Evolutionary conservation across 2,888 invertebrate genomes (phyloP).

Genomic region (Lutraria lutraria): DNA sequence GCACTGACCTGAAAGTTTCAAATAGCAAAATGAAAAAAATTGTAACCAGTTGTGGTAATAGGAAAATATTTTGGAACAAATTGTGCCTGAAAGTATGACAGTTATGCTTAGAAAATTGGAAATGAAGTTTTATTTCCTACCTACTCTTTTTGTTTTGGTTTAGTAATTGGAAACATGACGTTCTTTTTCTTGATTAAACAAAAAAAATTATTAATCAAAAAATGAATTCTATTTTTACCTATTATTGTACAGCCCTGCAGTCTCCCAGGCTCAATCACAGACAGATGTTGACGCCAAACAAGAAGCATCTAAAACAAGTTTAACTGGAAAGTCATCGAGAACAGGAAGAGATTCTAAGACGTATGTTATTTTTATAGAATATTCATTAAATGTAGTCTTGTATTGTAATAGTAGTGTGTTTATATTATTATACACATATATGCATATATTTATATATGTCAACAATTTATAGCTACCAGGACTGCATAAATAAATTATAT

Average conservation of each 20-base stretch:
- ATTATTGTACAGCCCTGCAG: conserved; percentile 64
- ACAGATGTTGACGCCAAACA: conserved; percentile 76
- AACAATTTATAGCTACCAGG: background rate
- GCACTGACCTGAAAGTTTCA: too few species aligned
- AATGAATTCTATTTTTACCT: background rate
- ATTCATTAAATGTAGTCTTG: background rate
- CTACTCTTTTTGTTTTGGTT: too few species aligned
- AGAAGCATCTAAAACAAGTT: conserved; percentile 79
- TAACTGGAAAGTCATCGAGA: conserved; percentile 80
- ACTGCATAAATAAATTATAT: background rate
- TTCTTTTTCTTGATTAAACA: too few species aligned
- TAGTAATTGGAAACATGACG: too few species aligned
- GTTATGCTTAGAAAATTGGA: too few species aligned
- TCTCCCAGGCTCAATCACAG: conserved; percentile 67
- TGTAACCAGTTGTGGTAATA: too few species aligned
- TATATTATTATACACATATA: background rate
- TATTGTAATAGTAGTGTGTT: background rate
- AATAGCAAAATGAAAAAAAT: too few species aligned
- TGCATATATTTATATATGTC: background rate
- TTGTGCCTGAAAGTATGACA: too few species aligned
- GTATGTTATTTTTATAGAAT: conserved; percentile 71
- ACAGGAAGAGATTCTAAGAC: conserved; percentile 82
- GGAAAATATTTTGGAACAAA: too few species aligned
- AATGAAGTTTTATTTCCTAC: too few species aligned
- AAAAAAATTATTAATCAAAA: too few species aligned